phyloP scores from a whole-genome alignment of 1,140 invertebrate species.

The Drosophila fuyamai region DNA sequence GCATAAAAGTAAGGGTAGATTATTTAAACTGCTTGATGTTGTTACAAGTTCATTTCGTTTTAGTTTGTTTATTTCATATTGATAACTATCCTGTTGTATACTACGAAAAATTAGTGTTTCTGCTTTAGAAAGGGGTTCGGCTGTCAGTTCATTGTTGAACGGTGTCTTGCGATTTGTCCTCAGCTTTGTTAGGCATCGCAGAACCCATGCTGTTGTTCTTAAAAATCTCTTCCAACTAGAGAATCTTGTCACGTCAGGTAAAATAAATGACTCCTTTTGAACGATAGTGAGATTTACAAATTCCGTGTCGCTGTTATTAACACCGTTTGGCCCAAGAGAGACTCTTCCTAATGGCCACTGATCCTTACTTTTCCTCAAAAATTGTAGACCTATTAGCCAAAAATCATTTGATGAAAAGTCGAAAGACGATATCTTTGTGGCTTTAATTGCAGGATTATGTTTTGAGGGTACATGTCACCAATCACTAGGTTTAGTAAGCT shows the following conservation, averaged over 20 bases:
- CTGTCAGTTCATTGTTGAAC: no score
- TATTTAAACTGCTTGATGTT: background rate
- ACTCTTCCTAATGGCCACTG: conserved; percentile 17
- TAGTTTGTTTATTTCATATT: background rate
- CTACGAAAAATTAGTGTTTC: conserved; percentile 16
- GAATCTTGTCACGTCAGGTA: no score
- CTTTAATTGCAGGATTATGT: conserved; percentile 46
- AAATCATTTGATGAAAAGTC: conserved; percentile 11
- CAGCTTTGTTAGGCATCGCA: no score
- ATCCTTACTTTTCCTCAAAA: background rate
- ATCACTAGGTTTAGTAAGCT: conserved; percentile 47
- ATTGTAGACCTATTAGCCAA: conserved; percentile 23
- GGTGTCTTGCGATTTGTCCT: no score
- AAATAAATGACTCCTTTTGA: no score
- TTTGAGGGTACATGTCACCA: conserved; percentile 42
- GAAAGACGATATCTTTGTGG: conserved; percentile 54
- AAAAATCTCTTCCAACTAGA: conserved; percentile 20
- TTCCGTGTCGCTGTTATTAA: conserved; percentile 4
- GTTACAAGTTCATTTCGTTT: background rate
- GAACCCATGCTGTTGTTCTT: conserved; percentile 14
- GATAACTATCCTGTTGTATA: conserved; percentile 2
- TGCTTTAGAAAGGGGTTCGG: conserved; percentile 4
- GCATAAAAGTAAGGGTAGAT: no score
- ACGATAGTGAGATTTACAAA: conserved; percentile 5
- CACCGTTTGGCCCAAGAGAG: background rate